A percentile compares a stretch with the other conserved stretches of the same genome.
phyloP scores from a whole-genome alignment of 2,797 vertebrate genomes.

The Philypnodon macrostomus region DNA sequence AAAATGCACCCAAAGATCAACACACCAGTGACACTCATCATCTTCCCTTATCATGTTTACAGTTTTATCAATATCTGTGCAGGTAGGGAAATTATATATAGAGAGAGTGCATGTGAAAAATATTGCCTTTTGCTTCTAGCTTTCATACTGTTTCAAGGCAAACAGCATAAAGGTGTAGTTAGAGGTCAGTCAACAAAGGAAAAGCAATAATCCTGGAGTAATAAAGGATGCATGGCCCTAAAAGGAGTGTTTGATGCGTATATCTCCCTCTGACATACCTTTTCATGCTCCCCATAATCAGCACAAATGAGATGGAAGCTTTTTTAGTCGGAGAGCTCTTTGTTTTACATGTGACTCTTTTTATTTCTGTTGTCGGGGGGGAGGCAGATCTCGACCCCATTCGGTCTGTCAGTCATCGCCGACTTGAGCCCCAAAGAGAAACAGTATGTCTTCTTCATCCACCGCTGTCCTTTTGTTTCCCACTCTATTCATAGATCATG shows the following conservation, averaged over 20 bases:
- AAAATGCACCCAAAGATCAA: constrained; percentile 35
- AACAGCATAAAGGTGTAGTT: constrained; percentile 30
- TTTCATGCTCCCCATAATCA: constrained; percentile 42
- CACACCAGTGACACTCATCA: constrained; percentile 44
- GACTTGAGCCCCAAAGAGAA: constrained; percentile 49
- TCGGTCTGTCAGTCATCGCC: constrained; percentile 59
- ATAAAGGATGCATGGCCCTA: constrained; percentile 40
- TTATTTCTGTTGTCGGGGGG: constrained; percentile 52
- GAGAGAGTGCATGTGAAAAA: constrained; percentile 11
- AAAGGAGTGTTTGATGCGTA: constrained; percentile 36
- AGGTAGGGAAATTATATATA: constrained; percentile 16
- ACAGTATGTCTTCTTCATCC: constrained; percentile 51
- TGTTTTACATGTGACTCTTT: constrained; percentile 57
- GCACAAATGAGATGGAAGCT: constrained; percentile 49
- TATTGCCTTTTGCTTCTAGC: constrained; percentile 12
- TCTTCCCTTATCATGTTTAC: constrained; percentile 53
- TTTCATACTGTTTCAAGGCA: constrained; percentile 31
- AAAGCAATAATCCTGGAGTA: constrained; percentile 56
- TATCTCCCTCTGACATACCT: not conserved
- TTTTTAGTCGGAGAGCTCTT: constrained; percentile 42
- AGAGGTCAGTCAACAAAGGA: constrained; percentile 20
- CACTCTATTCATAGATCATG: constrained; percentile 57
- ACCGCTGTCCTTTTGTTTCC: constrained; percentile 61
- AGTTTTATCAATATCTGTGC: constrained; percentile 28
- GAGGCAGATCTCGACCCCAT: constrained; percentile 50